Conservation (phyloP, 2,113 vertebrate genomes). For the Cheilinus undulatus region DNA sequence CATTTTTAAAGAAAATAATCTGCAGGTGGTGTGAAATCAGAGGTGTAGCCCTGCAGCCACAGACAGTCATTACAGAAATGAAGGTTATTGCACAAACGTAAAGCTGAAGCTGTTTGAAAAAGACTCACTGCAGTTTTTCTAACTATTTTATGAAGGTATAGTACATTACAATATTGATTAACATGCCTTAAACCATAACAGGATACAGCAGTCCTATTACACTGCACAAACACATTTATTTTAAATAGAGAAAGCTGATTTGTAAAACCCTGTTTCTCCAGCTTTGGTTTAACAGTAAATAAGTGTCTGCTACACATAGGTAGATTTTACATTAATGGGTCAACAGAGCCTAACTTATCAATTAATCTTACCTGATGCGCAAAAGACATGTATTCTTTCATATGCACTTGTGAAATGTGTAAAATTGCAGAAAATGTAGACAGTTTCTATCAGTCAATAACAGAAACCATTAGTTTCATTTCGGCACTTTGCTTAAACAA, state of each 20-base stretch:
- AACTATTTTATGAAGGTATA: slow-evolving; percentile 16
- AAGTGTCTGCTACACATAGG: not conserved
- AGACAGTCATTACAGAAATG: slow-evolving; percentile 40
- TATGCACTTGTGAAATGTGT: not conserved
- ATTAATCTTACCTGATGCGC: slow-evolving; percentile 1
- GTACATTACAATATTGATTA: slow-evolving; percentile 18
- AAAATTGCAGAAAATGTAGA: not conserved
- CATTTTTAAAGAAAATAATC: slow-evolving; percentile 2
- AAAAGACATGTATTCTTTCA: not conserved
- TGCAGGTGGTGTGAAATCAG: slow-evolving; percentile 15
- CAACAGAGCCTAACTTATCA: not conserved
- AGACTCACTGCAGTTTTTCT: slow-evolving; percentile 23
- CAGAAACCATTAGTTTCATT: not conserved
- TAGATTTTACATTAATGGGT: not conserved
- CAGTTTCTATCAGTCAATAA: not conserved
- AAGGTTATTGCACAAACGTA: slow-evolving; percentile 22
- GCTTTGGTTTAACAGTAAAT: slow-evolving; percentile 6
- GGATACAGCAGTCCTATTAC: not conserved
- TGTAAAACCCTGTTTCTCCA: not conserved
- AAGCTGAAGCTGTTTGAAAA: slow-evolving; percentile 5
- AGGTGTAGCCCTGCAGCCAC: not conserved
- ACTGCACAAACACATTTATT: not conserved
- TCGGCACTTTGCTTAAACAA: not conserved
- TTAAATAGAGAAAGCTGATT: not conserved
- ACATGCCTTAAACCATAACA: slow-evolving; percentile 6